These are phyloP conservation scores for Drosophila nr. medialis DNA, from an alignment of 2,888 invertebrate genomes.

Conservation along the genomic window DNA sequence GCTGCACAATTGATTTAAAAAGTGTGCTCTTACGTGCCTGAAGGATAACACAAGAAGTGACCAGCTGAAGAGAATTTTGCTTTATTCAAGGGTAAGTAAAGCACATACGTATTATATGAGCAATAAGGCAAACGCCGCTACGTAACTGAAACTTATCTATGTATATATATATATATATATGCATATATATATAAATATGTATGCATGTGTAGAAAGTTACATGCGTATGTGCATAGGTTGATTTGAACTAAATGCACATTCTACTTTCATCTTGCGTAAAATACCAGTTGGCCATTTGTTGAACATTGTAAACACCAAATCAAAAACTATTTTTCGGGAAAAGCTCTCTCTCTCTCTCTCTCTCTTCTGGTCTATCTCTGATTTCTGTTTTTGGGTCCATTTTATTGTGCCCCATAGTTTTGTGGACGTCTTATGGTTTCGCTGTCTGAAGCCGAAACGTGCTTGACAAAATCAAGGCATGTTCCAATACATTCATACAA, in stretches of 20 bases:
- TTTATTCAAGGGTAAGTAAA: conserved; percentile 30
- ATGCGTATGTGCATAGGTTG: neutral
- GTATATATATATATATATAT: neutral
- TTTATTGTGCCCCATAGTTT: conserved; percentile 56
- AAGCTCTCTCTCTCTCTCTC: conserved; percentile 9
- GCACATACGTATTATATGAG: neutral
- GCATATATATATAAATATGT: neutral
- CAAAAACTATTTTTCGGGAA: conserved; percentile 11
- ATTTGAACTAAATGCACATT: conserved; percentile 5
- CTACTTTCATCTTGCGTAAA: conserved; percentile 18
- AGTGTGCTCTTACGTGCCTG: conserved; percentile 3
- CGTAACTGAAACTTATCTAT: conserved; percentile 1
- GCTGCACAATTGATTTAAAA: conserved; percentile 16
- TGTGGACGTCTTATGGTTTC: conserved; percentile 75
- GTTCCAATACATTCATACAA: conserved; percentile 23
- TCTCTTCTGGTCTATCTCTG: neutral
- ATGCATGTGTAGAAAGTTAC: neutral
- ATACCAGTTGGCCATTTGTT: conserved; percentile 3
- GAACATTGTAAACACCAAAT: conserved; percentile 15
- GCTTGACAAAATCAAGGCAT: conserved; percentile 61
- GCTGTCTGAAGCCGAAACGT: conserved; percentile 59
- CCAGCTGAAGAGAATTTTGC: conserved; percentile 19
- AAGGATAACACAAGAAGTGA: conserved; percentile 33
- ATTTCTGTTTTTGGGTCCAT: conserved; percentile 36
- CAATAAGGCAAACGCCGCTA: neutral